Percentiles rank a stretch among this genome's conserved stretches.
Conservation (phyloP, 2,113 vertebrate species). For the Argyrosomus japonicus region DNA sequence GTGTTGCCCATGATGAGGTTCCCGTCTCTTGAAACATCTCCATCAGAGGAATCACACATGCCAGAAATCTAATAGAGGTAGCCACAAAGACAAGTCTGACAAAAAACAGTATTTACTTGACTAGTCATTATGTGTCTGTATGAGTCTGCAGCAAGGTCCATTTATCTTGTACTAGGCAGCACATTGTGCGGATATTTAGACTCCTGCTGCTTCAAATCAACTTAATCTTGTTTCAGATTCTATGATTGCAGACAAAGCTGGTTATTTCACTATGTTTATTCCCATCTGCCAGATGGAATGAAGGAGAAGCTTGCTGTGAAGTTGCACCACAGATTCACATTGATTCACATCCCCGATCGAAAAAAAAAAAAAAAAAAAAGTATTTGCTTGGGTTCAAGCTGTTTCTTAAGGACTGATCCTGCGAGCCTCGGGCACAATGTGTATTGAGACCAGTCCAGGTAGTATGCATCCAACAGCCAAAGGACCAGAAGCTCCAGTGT, state of each 20-base stretch:
- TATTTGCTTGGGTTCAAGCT: conserved; percentile 47
- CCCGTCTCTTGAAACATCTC: conserved; percentile 62
- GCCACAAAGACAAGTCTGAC: conserved; percentile 69
- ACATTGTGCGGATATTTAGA: conserved; percentile 61
- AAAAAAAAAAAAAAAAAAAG: conserved; percentile 45
- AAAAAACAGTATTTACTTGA: conserved; percentile 71
- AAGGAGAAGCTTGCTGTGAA: conserved; percentile 32
- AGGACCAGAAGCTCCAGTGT: conserved; percentile 41
- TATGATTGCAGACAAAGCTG: conserved; percentile 46
- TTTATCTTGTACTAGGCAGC: conserved; percentile 66
- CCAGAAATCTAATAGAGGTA: conserved; percentile 72
- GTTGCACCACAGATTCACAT: conserved; percentile 11
- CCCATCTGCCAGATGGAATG: conserved; percentile 40
- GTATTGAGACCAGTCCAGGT: conserved; percentile 38
- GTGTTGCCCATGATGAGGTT: conserved; percentile 76
- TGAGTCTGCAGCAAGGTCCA: conserved; percentile 59
- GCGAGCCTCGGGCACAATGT: conserved; percentile 29
- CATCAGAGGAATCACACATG: conserved; percentile 68
- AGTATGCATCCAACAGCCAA: conserved; percentile 22
- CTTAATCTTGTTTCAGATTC: conserved; percentile 68
- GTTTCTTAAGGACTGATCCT: conserved; percentile 33
- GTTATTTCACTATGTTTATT: conserved; percentile 57
- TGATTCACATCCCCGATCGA: conserved; percentile 48
- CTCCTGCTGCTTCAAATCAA: conserved; percentile 65
- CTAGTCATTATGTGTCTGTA: conserved; percentile 71